phyloP scores from a whole-genome alignment of 2,888 invertebrate genomes.

The Minunthozetes semirufus region DNA sequence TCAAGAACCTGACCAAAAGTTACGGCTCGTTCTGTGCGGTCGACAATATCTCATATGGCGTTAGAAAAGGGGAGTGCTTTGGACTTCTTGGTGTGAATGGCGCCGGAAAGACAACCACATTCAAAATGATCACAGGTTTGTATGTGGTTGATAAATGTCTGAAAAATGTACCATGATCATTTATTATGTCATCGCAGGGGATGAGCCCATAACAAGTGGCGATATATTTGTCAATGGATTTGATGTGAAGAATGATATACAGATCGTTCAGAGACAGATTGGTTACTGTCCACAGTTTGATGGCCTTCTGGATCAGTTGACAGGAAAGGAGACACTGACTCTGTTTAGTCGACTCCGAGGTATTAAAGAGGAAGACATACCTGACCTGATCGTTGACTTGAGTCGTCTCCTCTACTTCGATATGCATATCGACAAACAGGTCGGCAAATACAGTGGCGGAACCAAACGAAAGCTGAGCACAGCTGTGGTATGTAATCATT shows the following conservation, averaged over 20 bases:
- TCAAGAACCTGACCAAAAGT: slow-evolving; percentile 57
- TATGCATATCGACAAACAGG: slow-evolving; percentile 39
- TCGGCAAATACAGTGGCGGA: slow-evolving; percentile 40
- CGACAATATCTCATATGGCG: slow-evolving; percentile 60
- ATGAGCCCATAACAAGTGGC: slow-evolving; percentile 50
- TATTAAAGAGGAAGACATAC: slow-evolving; percentile 33
- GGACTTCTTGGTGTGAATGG: slow-evolving; percentile 54
- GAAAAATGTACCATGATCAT: no score
- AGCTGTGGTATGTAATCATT: no score
- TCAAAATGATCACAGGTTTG: slow-evolving; percentile 55
- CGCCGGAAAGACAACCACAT: slow-evolving; percentile 55
- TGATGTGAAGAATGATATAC: slow-evolving; percentile 47
- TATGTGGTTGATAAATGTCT: no score
- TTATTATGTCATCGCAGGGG: slow-evolving; percentile 38
- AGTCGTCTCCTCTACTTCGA: slow-evolving; percentile 41
- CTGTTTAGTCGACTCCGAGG: slow-evolving; percentile 41
- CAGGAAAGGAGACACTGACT: slow-evolving; percentile 40
- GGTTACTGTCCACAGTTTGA: slow-evolving; percentile 88
- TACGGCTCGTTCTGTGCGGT: slow-evolving; percentile 58
- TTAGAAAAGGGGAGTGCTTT: slow-evolving; percentile 53
- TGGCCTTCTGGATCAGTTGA: slow-evolving; percentile 59
- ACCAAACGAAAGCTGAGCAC: slow-evolving; percentile 41
- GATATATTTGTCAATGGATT: slow-evolving; percentile 55
- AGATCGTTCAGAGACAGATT: slow-evolving; percentile 52
- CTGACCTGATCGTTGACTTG: slow-evolving; percentile 36